These are phyloP conservation scores for Semaprochilodus insignis DNA, from an alignment of 2,797 vertebrate species.

Conservation along the genomic window DNA sequence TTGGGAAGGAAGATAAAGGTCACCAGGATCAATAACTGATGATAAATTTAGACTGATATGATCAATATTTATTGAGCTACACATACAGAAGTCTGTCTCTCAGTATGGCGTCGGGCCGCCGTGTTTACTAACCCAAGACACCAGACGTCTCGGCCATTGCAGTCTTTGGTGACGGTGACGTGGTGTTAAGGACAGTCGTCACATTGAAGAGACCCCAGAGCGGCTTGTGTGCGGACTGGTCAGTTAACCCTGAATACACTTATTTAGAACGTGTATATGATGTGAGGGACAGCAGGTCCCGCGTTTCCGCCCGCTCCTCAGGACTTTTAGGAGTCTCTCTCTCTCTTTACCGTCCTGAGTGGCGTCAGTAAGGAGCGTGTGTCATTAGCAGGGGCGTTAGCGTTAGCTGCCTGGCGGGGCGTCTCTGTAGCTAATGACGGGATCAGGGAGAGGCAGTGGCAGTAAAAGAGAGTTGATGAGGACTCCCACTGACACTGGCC, in stretches of 20 bases:
- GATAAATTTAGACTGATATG: too few species aligned
- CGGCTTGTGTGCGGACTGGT: not conserved
- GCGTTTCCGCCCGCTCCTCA: not conserved
- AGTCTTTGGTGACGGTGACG: too few species aligned
- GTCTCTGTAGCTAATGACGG: slow-evolving; percentile 58
- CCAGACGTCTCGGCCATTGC: too few species aligned
- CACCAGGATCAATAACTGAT: too few species aligned
- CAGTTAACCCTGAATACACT: not conserved
- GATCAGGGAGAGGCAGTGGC: slow-evolving; percentile 49
- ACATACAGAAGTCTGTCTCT: too few species aligned
- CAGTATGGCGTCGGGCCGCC: too few species aligned
- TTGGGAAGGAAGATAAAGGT: too few species aligned
- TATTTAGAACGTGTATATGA: not conserved
- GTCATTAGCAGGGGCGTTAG: slow-evolving; percentile 43
- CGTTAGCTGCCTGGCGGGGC: slow-evolving; percentile 33
- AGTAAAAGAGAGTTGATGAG: slow-evolving; percentile 56
- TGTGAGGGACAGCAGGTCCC: not conserved
- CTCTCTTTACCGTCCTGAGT: slow-evolving; percentile 5
- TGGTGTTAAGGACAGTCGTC: too few species aligned
- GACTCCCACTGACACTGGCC: slow-evolving; percentile 54
- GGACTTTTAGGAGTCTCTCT: not conserved
- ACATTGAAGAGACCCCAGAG: too few species aligned
- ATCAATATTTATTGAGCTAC: too few species aligned
- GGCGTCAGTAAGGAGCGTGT: slow-evolving; percentile 27
- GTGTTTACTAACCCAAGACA: too few species aligned